phyloP scores from a whole-genome alignment of 2,797 vertebrate genomes.

The Knipowitschia caucasica region DNA sequence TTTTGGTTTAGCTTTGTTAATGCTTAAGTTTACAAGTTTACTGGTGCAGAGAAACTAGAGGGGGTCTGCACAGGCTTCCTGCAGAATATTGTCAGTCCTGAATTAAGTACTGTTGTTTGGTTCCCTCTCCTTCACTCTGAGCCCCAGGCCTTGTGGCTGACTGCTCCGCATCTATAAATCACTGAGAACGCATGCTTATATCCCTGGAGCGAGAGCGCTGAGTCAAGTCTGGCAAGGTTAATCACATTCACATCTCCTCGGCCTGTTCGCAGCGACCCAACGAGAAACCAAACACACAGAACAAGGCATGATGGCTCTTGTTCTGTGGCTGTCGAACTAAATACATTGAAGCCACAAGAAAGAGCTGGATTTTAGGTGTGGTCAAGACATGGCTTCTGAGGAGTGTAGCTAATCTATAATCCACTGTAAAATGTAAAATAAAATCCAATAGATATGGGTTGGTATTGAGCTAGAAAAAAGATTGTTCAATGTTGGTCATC shows the following conservation, averaged over 20 bases:
- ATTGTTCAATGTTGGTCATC: too few relatives aligned
- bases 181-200: constrained; percentile 56
- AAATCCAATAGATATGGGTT: too few relatives aligned
- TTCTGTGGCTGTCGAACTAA: constrained; percentile 49
- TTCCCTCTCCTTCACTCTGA: constrained; percentile 40
- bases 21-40: constrained; percentile 57
- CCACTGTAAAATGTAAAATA: too few relatives aligned
- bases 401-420: constrained; percentile 15
- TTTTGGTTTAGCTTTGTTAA: constrained; percentile 43
- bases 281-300: constrained; percentile 65
- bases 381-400: constrained; percentile 16
- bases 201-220: constrained; percentile 55
- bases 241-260: constrained; percentile 65
- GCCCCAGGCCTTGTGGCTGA: constrained; percentile 66
- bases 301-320: constrained; percentile 70
- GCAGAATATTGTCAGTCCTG: constrained; percentile 65
- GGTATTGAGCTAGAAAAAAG: too few relatives aligned
- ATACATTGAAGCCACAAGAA: constrained; percentile 52
- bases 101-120: constrained; percentile 69
- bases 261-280: constrained; percentile 54
- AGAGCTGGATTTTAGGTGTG: constrained; percentile 25
- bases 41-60: constrained; percentile 43
- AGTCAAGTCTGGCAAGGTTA: constrained; percentile 67
- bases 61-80: constrained; percentile 59
- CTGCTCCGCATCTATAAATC: constrained; percentile 71